Evolutionary conservation across 2,888 invertebrate species (phyloP).

Genomic region (Lasioglossum vierecki): DNA sequence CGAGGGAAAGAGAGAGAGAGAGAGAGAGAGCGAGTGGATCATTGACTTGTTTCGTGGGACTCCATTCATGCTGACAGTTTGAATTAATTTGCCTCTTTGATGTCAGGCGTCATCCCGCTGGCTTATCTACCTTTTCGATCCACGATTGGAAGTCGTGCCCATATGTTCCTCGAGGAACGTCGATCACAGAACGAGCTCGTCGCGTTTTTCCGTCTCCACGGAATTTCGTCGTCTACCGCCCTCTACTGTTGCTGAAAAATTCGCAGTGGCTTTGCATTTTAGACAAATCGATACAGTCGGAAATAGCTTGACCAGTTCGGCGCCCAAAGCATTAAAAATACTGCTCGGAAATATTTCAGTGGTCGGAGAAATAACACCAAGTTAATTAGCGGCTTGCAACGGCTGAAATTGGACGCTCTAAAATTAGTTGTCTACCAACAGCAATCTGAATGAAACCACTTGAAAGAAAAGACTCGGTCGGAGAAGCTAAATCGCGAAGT

Average conservation of each 20-base stretch:
- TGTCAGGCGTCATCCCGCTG: conserved; percentile 2
- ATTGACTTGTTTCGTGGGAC: conserved; percentile 44
- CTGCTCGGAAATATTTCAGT: neutral
- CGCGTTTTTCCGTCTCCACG: neutral
- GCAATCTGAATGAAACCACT: neutral
- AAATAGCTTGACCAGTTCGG: neutral
- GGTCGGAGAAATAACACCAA: neutral
- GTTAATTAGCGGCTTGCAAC: neutral
- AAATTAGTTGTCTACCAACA: neutral
- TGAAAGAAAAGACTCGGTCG: neutral
- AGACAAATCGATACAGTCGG: neutral
- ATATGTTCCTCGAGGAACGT: conserved; percentile 4
- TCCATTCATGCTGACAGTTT: conserved; percentile 59
- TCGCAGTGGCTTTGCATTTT: neutral
- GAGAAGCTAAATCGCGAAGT: neutral
- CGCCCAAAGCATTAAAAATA: neutral
- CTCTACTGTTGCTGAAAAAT: neutral
- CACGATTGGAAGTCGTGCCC: conserved; percentile 1
- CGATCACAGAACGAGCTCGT: neutral
- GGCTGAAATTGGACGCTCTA: neutral
- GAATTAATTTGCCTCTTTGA: conserved; percentile 55
- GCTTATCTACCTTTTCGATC: conserved; percentile 16
- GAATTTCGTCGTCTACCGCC: neutral
- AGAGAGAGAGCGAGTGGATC: neutral
- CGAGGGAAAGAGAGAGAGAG: neutral